Base-by-base conservation (phyloP, 2,888 invertebrate species). In the Plagiodera versicolora region DNA sequence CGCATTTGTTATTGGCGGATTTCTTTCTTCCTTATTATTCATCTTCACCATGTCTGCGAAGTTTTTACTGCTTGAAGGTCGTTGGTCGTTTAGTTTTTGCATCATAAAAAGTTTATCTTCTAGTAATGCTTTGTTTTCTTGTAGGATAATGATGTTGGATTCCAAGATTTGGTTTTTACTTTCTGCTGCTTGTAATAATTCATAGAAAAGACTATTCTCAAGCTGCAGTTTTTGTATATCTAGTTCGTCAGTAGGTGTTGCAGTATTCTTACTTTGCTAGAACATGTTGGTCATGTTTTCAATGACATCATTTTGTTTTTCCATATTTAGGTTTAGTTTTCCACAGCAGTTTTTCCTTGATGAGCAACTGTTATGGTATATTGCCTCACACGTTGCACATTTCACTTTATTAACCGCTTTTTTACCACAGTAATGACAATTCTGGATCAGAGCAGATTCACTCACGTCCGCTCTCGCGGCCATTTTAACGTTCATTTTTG, bases 391-490 rank as follows among this genome's bases (percentile, higher is more conserved):
- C n/a, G n/a, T n/a, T n/a, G n/a, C n/a, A n/a, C n/a, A n/a, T n/a
- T n/a, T n/a, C n/a, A n/a, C n/a, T n/a, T n/a, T n/a, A n/a, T n/a
- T n/a, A n/a, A n/a, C n/a, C n/a, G n/a, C n/a, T n/a, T 35, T 52
- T 32, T 32, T 16, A 52, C 32, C 52, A 52, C 19, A 52, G 32
- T 52, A 32, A 52, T 24, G 19, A 24, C 45, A 45, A 17, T 16
- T 45, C 17, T 45, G 45, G 45, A 2, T 45, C 16, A 45, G 45
- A 18, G 18, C 45, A 9, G 44, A 18, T 39, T 57, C 39, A 49
- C 46, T 35, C n/a, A 48, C 53, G 58, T 58, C 48, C 48, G 20
- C 51, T 47, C 47, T 58, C 8, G 44, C 16, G 45, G 45, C 45
- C 45, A 45, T 45, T 17, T n/a, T n/a, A n/a, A n/a, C n/a, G n/a